phyloP scores from a whole-genome alignment of 2,888 invertebrate species.

The Cyaniris semiargus region DNA sequence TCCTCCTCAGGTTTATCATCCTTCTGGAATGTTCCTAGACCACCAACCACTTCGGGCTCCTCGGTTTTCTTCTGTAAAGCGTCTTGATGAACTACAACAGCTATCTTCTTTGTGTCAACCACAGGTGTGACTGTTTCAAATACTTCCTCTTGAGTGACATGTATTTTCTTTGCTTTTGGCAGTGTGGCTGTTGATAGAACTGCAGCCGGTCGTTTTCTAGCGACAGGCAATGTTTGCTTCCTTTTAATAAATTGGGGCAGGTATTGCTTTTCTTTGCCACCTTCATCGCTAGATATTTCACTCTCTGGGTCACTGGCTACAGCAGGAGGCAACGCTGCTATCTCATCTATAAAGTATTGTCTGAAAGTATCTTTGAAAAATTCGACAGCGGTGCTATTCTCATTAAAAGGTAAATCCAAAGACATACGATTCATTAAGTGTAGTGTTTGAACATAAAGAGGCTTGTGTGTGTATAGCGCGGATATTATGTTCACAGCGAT shows the following conservation, averaged over 20 bases:
- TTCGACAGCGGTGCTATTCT: conserved; percentile 57
- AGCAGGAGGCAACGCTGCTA: conserved; percentile 49
- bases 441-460: conserved; percentile 91
- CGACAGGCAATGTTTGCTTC: conserved; percentile 62
- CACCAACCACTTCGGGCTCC: conserved; percentile 63
- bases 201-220: conserved; percentile 57
- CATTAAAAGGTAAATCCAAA: conserved; percentile 89
- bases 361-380: conserved; percentile 64
- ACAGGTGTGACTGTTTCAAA: conserved; percentile 63
- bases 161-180: conserved; percentile 56
- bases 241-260: conserved; percentile 57
- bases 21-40: conserved; percentile 69
- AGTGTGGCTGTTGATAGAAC: conserved; percentile 51
- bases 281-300: conserved; percentile 69
- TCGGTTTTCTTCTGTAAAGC: conserved; percentile 58
- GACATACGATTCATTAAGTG: conserved; percentile 98
- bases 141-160: conserved; percentile 59
- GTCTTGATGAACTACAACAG: conserved; percentile 65
- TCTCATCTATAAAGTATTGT: conserved; percentile 55
- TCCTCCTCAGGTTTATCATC: conserved; percentile 51
- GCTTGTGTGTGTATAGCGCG: conserved; percentile 86
- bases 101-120: conserved; percentile 69
- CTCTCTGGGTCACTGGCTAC: conserved; percentile 62
- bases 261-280: conserved; percentile 48
- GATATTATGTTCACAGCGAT: conserved; percentile 89